Evolutionary conservation across 2,888 invertebrate species (phyloP).

Genomic region (Lypha dubia): DNA sequence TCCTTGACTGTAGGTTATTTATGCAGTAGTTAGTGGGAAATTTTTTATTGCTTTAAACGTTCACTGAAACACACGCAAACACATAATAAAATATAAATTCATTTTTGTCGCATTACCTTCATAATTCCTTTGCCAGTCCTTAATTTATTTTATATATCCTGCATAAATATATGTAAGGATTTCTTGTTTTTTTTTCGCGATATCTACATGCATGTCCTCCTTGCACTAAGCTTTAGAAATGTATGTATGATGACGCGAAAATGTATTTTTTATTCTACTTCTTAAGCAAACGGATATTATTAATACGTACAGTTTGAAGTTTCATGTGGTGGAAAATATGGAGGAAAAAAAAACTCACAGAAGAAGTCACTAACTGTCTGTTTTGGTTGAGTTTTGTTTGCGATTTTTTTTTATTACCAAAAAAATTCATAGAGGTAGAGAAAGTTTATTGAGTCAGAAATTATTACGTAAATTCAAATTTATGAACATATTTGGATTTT

Average conservation of each 20-base stretch:
- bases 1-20: constrained; percentile 76
- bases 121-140: constrained; percentile 76
- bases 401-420: constrained; percentile 14
- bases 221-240: constrained; percentile 60
- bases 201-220: constrained; percentile 65
- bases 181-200: constrained; percentile 27
- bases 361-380: constrained; percentile 60
- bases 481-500: constrained; percentile 45
- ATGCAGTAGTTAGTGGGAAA: constrained; percentile 81
- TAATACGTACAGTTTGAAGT: constrained; percentile 79
- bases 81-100: constrained; percentile 73
- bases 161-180: constrained; percentile 30
- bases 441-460: constrained; percentile 69
- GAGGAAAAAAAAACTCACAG: neutral
- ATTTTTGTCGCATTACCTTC: constrained; percentile 82
- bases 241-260: constrained; percentile 11
- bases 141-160: constrained; percentile 80
- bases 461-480: constrained; percentile 50
- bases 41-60: constrained; percentile 41
- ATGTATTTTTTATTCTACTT: constrained; percentile 10
- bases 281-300: constrained; percentile 79
- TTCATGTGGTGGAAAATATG: constrained; percentile 42
- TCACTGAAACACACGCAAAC: constrained; percentile 20
- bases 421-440: constrained; percentile 41
- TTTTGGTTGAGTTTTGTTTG: constrained; percentile 43